Evolutionary conservation across 2,888 invertebrate genomes (phyloP), one percentile per base, ranked within the genome.

Genomic region (Trachelus stipa): DNA sequence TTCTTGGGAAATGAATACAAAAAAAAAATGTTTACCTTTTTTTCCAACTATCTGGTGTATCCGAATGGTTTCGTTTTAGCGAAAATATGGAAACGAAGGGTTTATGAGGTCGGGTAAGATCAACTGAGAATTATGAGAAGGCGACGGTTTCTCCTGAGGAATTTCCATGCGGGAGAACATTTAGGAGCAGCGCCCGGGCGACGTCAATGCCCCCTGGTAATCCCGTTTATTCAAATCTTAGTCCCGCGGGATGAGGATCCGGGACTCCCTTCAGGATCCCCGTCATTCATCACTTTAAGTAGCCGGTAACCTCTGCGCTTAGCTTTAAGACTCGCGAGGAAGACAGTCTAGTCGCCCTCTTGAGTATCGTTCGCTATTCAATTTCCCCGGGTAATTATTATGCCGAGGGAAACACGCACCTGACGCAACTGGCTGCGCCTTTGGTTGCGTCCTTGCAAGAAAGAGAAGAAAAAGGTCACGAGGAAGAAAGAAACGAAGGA

Each of bases 221-320:
- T 71, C 71, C 71, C 71, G 71, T 71, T 71, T 71, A 71, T 71
- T 71, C 71, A 71, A 71, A 71, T 71, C 71, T 31, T 33, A 31
- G 31, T 33, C 71, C 31, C 71, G 71, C 23, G 71, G 33, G 71
- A 34, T 31, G 11, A 15, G 71, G 31, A 31, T 15, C 31, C 33
- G 15, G 31, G 31, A n/a, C 31, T 33, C 12, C 31, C 71, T 31
- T 33, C 31, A 12, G 71, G 71, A 71, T 71, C 31, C 31, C 31
- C 31, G 33, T 71, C 71, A 71, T 71, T 71, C 33, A 71, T 71
- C 71, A 71, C 71, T 30, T 33, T 31, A 71, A 71, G 71, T 31
- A 31, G 31, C 33, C 71, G 71, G 31, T 71, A 71, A 71, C 71
- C 71, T 71, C 71, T 71, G 71, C 15, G 69, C 71, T 71, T 71